Percentiles rank a stretch among this genome's conserved stretches.
Conservation (phyloP, 2,888 invertebrate species). For the Busseola fusca region DNA sequence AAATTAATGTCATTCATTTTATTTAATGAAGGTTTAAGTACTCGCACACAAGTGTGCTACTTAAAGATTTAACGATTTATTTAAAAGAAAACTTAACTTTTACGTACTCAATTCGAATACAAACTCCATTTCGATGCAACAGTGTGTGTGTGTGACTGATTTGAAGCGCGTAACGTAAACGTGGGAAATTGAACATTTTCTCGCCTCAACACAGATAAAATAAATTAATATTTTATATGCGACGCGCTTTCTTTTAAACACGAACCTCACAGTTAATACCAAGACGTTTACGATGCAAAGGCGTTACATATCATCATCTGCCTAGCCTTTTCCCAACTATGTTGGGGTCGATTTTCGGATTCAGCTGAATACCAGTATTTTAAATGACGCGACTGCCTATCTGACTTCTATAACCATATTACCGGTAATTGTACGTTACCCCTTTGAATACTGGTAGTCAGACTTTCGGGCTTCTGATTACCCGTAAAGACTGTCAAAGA, state of each 20-base stretch:
- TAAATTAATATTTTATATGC: slow-evolving; percentile 25
- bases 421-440: no score
- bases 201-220: slow-evolving; percentile 19
- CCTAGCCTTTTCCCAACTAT: no score
- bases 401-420: no score
- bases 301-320: not conserved
- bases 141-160: slow-evolving; percentile 42
- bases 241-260: slow-evolving; percentile 28
- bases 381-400: no score
- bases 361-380: no score
- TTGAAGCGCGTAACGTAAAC: slow-evolving; percentile 44
- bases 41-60: not conserved
- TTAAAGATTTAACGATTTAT: not conserved
- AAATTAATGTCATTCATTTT: slow-evolving; percentile 11
- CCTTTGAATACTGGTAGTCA: no score
- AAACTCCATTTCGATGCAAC: slow-evolving; percentile 16
- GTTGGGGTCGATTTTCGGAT: no score
- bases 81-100: slow-evolving; percentile 27
- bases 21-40: slow-evolving; percentile 7
- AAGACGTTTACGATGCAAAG: not conserved
- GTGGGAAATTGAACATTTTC: slow-evolving; percentile 41
- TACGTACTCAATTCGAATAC: slow-evolving; percentile 29
- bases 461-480: no score
- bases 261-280: not conserved
- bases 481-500: no score